Conservation (phyloP, 2,888 invertebrate genomes). For the Macrostomum cliftonense region DNA sequence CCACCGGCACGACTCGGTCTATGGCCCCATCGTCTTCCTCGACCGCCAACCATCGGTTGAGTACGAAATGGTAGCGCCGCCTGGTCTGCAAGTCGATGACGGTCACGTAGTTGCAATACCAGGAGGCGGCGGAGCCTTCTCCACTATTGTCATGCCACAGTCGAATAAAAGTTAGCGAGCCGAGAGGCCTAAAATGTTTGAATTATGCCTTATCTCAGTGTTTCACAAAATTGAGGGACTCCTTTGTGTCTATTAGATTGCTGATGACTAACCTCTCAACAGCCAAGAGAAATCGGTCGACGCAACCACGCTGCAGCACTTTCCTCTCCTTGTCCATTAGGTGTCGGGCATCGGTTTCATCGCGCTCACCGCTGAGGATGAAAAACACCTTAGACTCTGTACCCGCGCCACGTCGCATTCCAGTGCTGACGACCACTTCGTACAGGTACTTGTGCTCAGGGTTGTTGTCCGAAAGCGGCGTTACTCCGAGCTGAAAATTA, state of each 20-base stretch:
- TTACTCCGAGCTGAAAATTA: constrained; percentile 27
- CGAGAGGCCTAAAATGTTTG: constrained; percentile 41
- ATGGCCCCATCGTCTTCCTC: constrained; percentile 42
- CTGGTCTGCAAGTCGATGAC: constrained; percentile 40
- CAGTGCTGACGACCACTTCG: constrained; percentile 38
- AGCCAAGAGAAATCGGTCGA: constrained; percentile 38
- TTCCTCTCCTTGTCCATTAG: constrained; percentile 33
- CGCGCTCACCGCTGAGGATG: constrained; percentile 37
- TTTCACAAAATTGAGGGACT: not conserved
- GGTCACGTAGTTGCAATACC: constrained; percentile 39
- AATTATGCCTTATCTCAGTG: too few relatives aligned
- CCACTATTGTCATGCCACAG: constrained; percentile 43
- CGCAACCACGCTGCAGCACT: constrained; percentile 32
- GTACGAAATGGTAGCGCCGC: constrained; percentile 37
- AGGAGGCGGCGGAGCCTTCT: constrained; percentile 35
- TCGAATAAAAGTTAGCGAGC: constrained; percentile 36
- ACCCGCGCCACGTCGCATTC: constrained; percentile 29
- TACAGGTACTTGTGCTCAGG: constrained; percentile 38
- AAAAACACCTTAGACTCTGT: constrained; percentile 36
- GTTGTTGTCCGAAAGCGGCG: constrained; percentile 38
- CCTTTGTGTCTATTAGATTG: not conserved
- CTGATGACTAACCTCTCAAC: constrained; percentile 24
- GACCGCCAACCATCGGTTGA: constrained; percentile 40
- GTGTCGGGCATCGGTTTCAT: constrained; percentile 36
- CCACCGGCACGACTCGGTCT: constrained; percentile 40